Evolutionary conservation across 2,797 vertebrate genomes (phyloP), one percentile per base, ranked within the genome.

Genomic region (Typhlichthys eigenmanni): DNA sequence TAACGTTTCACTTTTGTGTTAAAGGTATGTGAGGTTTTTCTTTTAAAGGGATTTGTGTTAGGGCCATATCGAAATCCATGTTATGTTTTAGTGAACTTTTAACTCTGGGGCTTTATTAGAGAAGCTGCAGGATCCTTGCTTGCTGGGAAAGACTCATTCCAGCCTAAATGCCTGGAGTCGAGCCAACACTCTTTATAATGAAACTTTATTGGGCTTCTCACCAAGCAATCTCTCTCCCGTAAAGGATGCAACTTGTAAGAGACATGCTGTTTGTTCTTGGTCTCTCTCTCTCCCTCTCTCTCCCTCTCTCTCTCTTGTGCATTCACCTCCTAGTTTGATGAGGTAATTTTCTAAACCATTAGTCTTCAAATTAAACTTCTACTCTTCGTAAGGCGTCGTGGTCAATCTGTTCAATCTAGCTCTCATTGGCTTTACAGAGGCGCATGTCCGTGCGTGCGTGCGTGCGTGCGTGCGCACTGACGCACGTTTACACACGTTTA

Each of bases 11-110:
- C 73, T 67, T 69, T 66, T 70, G 63, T 62, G 67, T 29, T 43
- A 58, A 62, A 67, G 86, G 89, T 91, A 81, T 88, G 89, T 83
- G 64, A 76, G 58, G 82, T 59, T 52, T 59, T 43, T 43, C 9
- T 43, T 9, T 43, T 43, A 68, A 67, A 64, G 38, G 59, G 62
- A 38, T 57, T 34, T 60, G 56, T 79, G 79, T 79, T 45, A 67
- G 67, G 55, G 65, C 67, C 50, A 46, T 68, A 72, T 70, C 76
- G 59, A 76, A 75, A 85, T 67, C 10, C 58, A 71, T 65, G 79
- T 82, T 85, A 79, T 54, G 9, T 75, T 82, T 82, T 73, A 83
- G 75, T 74, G 76, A 71, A 38, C 61, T 81, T 80, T 81, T 78
- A 85, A 79, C 66, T 56, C 66, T 54, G 71, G 52, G 48, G 19